Evolutionary conservation across 2,888 invertebrate species (phyloP).

Genomic region (Ypsolopha scabrella): DNA sequence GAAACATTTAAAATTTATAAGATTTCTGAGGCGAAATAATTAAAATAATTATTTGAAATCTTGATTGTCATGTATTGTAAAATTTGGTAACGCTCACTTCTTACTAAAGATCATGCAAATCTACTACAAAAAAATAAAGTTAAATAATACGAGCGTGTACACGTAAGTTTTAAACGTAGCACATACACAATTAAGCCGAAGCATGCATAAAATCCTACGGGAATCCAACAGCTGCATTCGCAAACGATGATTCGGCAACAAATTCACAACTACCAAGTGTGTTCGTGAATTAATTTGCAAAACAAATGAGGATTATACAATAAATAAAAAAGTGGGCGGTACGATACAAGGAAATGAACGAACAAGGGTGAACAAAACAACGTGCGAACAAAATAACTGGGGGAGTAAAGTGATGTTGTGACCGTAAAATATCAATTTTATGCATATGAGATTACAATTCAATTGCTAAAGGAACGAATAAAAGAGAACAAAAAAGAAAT

Average conservation of each 20-base stretch:
- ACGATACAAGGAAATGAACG: conserved; percentile 8
- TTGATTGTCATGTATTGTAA: too few relatives aligned
- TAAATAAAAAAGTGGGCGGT: conserved; percentile 12
- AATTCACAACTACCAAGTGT: conserved; percentile 43
- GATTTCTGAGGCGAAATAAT: too few relatives aligned
- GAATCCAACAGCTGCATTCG: conserved; percentile 9
- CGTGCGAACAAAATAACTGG: neutral
- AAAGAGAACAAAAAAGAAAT: neutral
- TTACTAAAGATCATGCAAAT: too few relatives aligned
- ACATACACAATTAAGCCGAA: neutral
- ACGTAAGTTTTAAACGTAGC: neutral
- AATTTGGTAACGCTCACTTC: too few relatives aligned
- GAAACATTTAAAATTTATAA: too few relatives aligned
- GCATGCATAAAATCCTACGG: conserved; percentile 6
- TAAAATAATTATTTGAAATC: too few relatives aligned
- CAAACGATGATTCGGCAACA: conserved; percentile 28
- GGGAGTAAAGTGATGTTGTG: neutral
- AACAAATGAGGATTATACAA: conserved; percentile 38
- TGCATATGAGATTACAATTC: neutral
- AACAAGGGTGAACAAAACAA: conserved; percentile 11
- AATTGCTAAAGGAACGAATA: neutral
- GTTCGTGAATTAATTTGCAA: conserved; percentile 51
- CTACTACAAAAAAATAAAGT: too few relatives aligned
- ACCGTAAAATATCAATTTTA: neutral
- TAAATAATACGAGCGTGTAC: too few relatives aligned